Base-by-base conservation (phyloP, 2,888 invertebrate species). In the Synanthedon formicaeformis region DNA sequence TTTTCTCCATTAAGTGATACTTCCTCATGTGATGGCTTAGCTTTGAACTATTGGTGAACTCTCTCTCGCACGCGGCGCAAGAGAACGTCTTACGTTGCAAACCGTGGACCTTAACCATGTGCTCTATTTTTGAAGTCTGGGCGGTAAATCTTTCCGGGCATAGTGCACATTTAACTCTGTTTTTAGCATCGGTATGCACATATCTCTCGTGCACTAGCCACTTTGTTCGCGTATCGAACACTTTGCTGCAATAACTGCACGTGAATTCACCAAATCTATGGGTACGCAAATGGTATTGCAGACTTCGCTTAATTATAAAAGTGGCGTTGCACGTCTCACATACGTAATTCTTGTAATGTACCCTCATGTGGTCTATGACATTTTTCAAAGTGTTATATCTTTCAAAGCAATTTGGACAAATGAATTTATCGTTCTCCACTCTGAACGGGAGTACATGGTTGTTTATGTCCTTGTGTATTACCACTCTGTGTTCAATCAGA, bases 401-500 rank as follows among this genome's bases (percentile, higher is more conserved):
- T 0, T 53, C 23, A 0, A 56, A 58, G 49, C 78, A 78, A 0
- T 70, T 65, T 0, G 66, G 68, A 52, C 77, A 77, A 4, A 62
- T 45, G 1, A 71, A 52, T n/a, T 59, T 60, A 1, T 57, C 56
- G 1, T 60, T 61, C 10, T 62, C 64, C 52, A 66, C 69, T 41
- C 71, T 70, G 18, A 73, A 66, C 1, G 75, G 73, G 41, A 81
- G 40, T 10, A 83, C 73, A 51, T 80, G 78, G 55, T 75, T 81
- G 51, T 79, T 80, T 3, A 83, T 69, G 51, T 78, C 73, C 40
- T 68, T 66, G 58, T 78, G 73, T 53, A 80, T 71, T 23, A 66
- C 56, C 41, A 69, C 72, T 0, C 70, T 64, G 40, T 82, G 81
- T 0, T 63, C 64, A 51, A 70, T 73, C 14, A 82, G 61, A 61